Base-by-base conservation (phyloP, 2,888 invertebrate species). In the Andrena bicolor region DNA sequence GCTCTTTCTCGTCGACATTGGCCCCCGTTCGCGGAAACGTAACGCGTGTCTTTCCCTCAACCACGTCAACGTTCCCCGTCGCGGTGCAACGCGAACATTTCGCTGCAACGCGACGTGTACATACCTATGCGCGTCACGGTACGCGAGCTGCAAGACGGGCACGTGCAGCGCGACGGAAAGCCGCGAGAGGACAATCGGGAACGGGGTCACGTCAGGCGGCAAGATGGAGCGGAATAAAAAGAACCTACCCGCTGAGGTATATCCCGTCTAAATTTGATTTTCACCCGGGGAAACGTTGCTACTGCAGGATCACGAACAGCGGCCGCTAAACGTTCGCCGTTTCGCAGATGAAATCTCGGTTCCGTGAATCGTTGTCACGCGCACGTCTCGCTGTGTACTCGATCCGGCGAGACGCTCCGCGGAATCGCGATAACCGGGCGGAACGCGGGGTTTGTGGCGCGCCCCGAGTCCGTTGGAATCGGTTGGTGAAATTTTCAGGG, bases 101-200 rank as follows among this genome's bases (percentile, higher is more conserved):
- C 56, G 77, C 73, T 61, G 75, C 74, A 65, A n/a, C 30, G 41
- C 41, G 69, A 68, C 63, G 61, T 41, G 28, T 66, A 26, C 69
- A 72, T 73, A 35, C 35, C 35, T 35, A 83, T 82, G 82, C 82
- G 41, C 74, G 76, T 82, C 83, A 78, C 71, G 83, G 78, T 78
- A 71, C 68, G 63, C 68, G 68, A 83, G 78, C 83, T 83, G 83
- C 83, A 60, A 84, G 72, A 64, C 56, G 64, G 53, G 83, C 83
- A 64, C 83, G 83, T 83, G 83, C 83, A 79, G 61, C 30, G 72
- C 75, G 71, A 71, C 48, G 77, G 68, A 16, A 83, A 83, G 83
- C 79, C 68, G 76, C 83, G 83, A 35, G 72, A 83, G 83, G 83
- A 84, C 83, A 84, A 84, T 83, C 79, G 79, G 79, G 65, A 84